Evolutionary conservation across 2,113 vertebrate species (phyloP).

Genomic region (Todiramphus chloris): DNA sequence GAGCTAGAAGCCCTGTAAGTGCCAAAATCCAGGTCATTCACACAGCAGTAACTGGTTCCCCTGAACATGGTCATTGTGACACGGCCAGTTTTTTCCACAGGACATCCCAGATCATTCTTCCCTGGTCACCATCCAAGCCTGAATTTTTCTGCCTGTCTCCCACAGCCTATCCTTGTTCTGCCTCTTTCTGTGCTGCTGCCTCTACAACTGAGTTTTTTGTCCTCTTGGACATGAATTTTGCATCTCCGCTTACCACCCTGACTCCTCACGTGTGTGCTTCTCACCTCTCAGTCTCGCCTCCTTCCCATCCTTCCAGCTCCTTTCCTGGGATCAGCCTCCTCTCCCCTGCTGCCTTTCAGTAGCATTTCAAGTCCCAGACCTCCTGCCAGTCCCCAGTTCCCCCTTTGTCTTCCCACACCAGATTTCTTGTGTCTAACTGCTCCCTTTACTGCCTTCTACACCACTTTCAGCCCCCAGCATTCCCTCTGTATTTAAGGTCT

Average conservation of each 20-base stretch:
- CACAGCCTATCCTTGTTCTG: constrained; percentile 3
- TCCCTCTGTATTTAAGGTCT: neutral
- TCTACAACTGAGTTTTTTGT: neutral
- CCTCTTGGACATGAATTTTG: neutral
- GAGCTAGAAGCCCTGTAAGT: neutral
- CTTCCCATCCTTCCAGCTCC: neutral
- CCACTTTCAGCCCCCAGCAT: neutral
- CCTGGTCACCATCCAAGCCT: neutral
- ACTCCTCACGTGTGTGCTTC: neutral
- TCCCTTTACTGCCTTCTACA: neutral
- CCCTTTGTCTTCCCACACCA: neutral
- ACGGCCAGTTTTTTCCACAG: constrained; percentile 30
- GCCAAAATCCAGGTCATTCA: constrained; percentile 38
- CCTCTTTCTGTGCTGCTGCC: neutral
- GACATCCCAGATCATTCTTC: constrained; percentile 9
- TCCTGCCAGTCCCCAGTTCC: neutral
- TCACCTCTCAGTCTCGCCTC: neutral
- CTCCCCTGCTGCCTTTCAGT: neutral
- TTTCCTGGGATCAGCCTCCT: neutral
- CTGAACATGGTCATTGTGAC: neutral
- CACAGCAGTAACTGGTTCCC: neutral
- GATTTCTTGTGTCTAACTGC: neutral
- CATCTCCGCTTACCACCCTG: neutral
- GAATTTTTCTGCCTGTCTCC: constrained; percentile 3
- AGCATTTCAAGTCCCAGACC: neutral